Evolutionary conservation across 2,113 vertebrate species (phyloP).

Genomic region (Corydoras maculifer): DNA sequence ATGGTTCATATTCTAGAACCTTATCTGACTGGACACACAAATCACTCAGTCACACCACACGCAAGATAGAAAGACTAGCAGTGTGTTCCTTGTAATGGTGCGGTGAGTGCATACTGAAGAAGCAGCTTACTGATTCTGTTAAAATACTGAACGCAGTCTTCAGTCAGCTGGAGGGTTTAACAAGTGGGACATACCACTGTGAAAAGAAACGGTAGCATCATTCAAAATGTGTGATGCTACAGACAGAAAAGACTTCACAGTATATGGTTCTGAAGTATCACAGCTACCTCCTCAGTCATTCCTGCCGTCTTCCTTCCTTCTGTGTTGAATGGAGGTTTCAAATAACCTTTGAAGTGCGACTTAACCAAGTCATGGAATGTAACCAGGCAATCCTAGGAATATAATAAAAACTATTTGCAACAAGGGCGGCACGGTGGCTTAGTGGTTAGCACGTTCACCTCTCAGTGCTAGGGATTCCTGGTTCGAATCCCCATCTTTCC

Average conservation of each 20-base stretch:
- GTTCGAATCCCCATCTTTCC: too few relatives aligned
- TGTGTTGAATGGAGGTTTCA: constrained; percentile 59
- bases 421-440: neutral
- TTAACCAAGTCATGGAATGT: constrained; percentile 60
- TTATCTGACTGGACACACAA: too few relatives aligned
- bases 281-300: constrained; percentile 57
- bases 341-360: constrained; percentile 57
- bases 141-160: constrained; percentile 10
- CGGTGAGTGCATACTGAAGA: neutral
- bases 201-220: constrained; percentile 5
- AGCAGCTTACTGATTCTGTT: neutral
- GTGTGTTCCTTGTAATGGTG: too few relatives aligned
- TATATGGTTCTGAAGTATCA: neutral
- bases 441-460: too few relatives aligned
- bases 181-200: constrained; percentile 60
- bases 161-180: constrained; percentile 52
- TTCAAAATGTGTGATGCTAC: neutral
- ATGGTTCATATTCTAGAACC: too few relatives aligned
- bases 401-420: neutral
- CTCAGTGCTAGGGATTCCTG: too few relatives aligned
- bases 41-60: too few relatives aligned
- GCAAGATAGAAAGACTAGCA: too few relatives aligned
- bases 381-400: constrained; percentile 51
- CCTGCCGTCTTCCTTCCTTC: constrained; percentile 57
- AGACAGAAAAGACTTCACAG: neutral